Conservation (phyloP, 1,140 invertebrate species). For the Anastrepha obliqua region DNA sequence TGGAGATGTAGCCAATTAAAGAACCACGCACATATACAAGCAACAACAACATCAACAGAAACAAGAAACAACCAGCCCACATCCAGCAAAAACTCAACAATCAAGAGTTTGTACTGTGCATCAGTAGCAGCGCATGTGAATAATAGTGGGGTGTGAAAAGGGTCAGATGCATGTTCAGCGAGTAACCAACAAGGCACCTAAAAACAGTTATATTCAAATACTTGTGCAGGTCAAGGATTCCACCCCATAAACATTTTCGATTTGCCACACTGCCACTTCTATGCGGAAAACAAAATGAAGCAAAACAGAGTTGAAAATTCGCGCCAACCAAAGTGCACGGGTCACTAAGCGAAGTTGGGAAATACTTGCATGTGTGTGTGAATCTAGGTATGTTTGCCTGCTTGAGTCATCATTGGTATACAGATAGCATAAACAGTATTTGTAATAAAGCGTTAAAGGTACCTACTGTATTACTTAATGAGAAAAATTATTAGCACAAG, state of each 20-base stretch:
- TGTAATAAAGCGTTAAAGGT: too few relatives aligned
- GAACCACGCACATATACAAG: neutral
- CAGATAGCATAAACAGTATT: too few relatives aligned
- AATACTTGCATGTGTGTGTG: neutral
- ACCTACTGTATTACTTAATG: too few relatives aligned
- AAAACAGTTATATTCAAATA: neutral
- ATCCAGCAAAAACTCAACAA: neutral
- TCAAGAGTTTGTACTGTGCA: neutral
- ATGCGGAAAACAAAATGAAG: neutral
- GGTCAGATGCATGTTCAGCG: neutral
- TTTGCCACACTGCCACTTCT: constrained; percentile 8
- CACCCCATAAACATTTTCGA: neutral
- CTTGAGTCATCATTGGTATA: neutral
- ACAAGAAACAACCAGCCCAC: neutral
- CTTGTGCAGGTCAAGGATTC: neutral
- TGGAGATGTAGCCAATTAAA: constrained; percentile 20
- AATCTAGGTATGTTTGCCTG: neutral
- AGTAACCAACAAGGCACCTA: neutral
- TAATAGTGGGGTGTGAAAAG: neutral
- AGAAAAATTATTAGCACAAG: neutral
- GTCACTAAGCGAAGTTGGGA: neutral
- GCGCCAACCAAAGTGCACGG: neutral
- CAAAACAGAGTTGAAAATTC: constrained; percentile 14
- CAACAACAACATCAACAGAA: neutral
- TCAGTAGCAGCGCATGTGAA: neutral